Conservation (phyloP, 2,113 vertebrate genomes). For the Sinocyclocheilus anophthalmus region DNA sequence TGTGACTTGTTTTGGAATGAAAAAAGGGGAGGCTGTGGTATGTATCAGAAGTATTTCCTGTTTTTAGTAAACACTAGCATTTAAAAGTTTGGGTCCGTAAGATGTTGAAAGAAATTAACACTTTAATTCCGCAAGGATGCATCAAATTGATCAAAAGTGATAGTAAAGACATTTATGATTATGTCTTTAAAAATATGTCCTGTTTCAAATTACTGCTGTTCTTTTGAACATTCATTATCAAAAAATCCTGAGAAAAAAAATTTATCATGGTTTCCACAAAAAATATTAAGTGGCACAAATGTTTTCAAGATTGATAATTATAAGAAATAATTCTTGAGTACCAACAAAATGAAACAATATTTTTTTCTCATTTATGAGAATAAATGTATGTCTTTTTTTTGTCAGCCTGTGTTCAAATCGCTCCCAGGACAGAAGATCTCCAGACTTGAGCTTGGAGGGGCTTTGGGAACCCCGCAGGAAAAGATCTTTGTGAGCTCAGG, state of each 20-base stretch:
- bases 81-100: not conserved
- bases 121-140: not conserved
- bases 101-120: not conserved
- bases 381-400: slow-evolving; percentile 29
- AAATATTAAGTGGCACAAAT: not conserved
- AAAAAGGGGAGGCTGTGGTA: slow-evolving; percentile 92
- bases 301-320: not conserved
- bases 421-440: slow-evolving; percentile 89
- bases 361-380: not conserved
- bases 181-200: too few species aligned
- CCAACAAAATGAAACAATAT: not conserved
- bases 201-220: not conserved
- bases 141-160: not conserved
- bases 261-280: not conserved
- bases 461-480: slow-evolving; percentile 89
- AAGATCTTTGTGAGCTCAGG: slow-evolving; percentile 93
- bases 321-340: not conserved
- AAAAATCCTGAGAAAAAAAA: not conserved
- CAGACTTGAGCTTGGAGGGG: slow-evolving; percentile 90
- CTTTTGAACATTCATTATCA: not conserved
- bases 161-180: too few species aligned
- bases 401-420: slow-evolving; percentile 92
- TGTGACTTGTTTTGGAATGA: slow-evolving; percentile 92
- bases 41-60: slow-evolving; percentile 61
- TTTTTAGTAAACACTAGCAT: not conserved